Percentiles rank a stretch among this genome's conserved stretches.
phyloP scores from a whole-genome alignment of 2,797 vertebrate genomes.

The Cyclura pinguis region DNA sequence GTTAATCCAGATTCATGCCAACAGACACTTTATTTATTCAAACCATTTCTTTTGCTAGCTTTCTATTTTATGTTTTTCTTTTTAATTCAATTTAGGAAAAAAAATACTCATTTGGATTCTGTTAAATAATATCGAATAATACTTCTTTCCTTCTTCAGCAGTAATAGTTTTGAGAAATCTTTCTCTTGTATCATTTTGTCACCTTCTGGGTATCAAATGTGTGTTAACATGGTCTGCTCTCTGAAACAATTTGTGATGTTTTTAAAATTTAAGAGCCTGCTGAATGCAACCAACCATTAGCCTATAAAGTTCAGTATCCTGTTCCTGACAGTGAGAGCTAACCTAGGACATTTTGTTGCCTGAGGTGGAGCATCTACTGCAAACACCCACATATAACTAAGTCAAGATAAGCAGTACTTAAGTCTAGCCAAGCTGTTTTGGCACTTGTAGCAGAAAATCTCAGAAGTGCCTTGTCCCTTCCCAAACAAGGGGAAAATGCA shows the following conservation, averaged over 20 bases:
- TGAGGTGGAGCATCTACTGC: not conserved
- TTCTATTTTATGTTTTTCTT: not conserved
- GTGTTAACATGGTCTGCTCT: not conserved
- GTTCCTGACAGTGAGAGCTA: not conserved
- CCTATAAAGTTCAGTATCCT: not conserved
- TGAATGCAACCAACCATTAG: not conserved
- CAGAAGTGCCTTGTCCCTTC: not conserved
- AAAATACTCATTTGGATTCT: not conserved
- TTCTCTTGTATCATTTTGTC: not conserved
- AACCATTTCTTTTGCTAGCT: not conserved
- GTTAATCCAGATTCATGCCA: not conserved
- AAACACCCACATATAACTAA: not conserved
- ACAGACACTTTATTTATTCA: not conserved
- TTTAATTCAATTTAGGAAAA: not conserved
- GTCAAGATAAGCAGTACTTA: not conserved
- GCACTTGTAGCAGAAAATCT: not conserved
- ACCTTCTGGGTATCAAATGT: not conserved
- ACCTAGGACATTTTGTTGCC: not conserved
- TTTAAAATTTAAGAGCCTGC: not conserved
- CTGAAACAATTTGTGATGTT: no score
- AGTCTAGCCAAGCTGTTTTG: not conserved
- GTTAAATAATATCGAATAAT: not conserved
- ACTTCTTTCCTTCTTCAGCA: not conserved
- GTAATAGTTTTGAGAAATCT: not conserved
- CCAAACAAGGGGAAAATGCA: not conserved